A percentile compares a stretch with the other conserved stretches of the same genome.
phyloP scores from a whole-genome alignment of 1,140 invertebrate genomes.

The Archivesica marissinica region DNA sequence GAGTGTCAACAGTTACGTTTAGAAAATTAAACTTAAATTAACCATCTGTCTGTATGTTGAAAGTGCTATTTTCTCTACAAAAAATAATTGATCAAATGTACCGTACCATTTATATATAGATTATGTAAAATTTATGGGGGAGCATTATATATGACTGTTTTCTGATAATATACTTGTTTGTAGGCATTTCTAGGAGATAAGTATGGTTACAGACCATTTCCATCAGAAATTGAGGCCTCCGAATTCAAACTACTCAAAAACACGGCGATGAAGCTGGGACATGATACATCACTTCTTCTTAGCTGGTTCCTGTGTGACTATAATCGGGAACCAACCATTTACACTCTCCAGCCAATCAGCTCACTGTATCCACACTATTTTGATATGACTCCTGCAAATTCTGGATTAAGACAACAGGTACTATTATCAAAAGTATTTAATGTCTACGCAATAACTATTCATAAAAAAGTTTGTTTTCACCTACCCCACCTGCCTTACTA shows the following conservation, averaged over 20 bases:
- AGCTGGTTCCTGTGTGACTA: conserved; percentile 89
- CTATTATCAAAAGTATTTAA: not conserved
- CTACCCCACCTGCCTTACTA: no score
- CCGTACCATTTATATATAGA: no score
- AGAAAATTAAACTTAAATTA: no score
- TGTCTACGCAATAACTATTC: no score
- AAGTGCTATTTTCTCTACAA: no score
- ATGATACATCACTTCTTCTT: conserved; percentile 32
- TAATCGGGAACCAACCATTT: conserved; percentile 89
- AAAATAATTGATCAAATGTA: no score
- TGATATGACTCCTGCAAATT: conserved; percentile 48
- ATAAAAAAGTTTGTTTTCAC: no score
- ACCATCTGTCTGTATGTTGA: no score
- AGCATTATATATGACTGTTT: not conserved
- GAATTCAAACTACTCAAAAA: conserved; percentile 57
- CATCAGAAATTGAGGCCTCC: conserved; percentile 25
- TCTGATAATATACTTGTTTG: no score
- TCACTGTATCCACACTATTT: conserved; percentile 46
- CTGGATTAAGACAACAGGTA: conserved; percentile 42
- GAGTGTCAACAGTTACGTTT: no score
- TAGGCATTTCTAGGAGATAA: conserved; percentile 65
- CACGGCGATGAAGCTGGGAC: conserved; percentile 20
- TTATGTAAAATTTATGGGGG: not conserved
- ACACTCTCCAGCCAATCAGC: conserved; percentile 87
- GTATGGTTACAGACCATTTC: conserved; percentile 58